phyloP scores from a whole-genome alignment of 37 sponge, comb jelly and placozoan species.

The Diacarnus erythraeanus region DNA sequence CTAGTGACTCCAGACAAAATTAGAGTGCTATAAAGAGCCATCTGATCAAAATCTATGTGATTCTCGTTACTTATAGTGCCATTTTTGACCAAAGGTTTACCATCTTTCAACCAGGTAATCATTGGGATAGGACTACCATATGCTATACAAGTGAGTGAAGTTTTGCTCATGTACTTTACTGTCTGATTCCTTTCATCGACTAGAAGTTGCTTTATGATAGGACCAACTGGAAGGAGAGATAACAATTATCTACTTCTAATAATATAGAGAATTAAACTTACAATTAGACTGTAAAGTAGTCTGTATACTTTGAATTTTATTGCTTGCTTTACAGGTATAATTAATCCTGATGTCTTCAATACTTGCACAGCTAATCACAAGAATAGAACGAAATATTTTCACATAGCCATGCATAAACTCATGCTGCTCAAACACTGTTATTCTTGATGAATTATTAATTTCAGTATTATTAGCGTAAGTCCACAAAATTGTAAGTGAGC shows the following conservation, averaged over 20 bases:
- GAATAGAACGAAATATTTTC: not conserved
- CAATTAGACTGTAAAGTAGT: not conserved
- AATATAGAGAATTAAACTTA: not conserved
- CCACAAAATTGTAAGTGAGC: not conserved
- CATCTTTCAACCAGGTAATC: constrained; percentile 46
- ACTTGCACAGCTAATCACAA: not conserved
- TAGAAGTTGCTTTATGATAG: no score
- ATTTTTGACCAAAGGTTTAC: not conserved
- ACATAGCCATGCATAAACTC: not conserved
- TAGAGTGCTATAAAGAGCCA: not conserved
- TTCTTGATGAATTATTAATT: not conserved
- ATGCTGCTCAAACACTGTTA: not conserved
- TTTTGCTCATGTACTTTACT: not conserved
- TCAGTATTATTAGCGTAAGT: no score
- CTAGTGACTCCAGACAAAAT: not conserved
- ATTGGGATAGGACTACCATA: constrained; percentile 4
- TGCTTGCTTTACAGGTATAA: not conserved
- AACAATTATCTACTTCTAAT: not conserved
- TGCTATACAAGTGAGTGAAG: constrained; percentile 20
- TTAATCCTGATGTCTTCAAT: not conserved
- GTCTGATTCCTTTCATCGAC: not conserved
- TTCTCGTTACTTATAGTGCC: not conserved
- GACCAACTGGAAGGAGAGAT: not conserved
- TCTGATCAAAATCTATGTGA: not conserved
- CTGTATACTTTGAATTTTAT: not conserved